Percentiles rank a stretch among this genome's conserved stretches.
These are phyloP conservation scores for Erythrocercus mccallii DNA, from an alignment of 2,113 vertebrate genomes.

Conservation along the genomic window DNA sequence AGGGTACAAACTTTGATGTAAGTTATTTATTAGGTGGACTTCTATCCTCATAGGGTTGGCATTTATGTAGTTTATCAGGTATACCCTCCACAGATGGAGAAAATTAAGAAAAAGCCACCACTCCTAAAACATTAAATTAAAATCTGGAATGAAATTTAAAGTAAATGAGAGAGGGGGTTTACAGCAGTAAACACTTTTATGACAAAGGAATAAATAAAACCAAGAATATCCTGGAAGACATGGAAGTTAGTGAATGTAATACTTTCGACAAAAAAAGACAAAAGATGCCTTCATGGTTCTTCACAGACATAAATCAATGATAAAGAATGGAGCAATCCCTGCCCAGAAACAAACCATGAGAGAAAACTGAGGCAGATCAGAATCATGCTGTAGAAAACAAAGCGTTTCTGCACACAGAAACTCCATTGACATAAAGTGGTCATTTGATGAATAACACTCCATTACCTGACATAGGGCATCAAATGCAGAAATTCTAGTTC, in stretches of 20 bases:
- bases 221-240: neutral
- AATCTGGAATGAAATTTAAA: neutral
- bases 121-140: neutral
- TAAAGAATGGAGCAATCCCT: neutral
- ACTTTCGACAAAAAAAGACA: constrained; percentile 45
- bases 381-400: neutral
- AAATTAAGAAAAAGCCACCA: neutral
- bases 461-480: neutral
- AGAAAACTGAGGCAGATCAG: neutral
- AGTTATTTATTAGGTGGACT: neutral
- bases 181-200: neutral
- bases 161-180: neutral
- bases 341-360: neutral
- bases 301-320: neutral
- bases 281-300: neutral
- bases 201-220: constrained; percentile 1
- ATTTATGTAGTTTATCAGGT: neutral
- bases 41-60: neutral
- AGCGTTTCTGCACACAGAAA: neutral
- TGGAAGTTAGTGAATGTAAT: neutral
- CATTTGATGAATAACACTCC: neutral
- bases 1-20: neutral
- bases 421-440: neutral
- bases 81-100: neutral
- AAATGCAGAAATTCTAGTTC: neutral